Conservation (phyloP, 2,113 vertebrate species). For the Microtus ochrogaster region DNA sequence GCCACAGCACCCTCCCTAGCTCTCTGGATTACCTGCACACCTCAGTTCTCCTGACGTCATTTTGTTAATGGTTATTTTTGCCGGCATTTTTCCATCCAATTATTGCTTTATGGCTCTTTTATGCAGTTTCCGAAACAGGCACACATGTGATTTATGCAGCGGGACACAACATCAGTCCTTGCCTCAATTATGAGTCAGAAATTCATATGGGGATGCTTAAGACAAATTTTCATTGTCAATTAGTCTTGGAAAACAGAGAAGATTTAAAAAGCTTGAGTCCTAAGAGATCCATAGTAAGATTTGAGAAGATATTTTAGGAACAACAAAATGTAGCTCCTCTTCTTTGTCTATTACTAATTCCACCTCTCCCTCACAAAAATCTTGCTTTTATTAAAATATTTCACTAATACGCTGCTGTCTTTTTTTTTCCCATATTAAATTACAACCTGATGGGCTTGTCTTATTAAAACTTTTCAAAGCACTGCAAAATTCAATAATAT, state of each 20-base stretch:
- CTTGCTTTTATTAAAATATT: constrained; percentile 60
- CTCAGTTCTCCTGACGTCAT: constrained; percentile 41
- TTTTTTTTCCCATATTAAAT: constrained; percentile 56
- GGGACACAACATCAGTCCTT: constrained; percentile 48
- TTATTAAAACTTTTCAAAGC: constrained; percentile 75
- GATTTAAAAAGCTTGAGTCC: constrained; percentile 45
- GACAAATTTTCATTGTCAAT: constrained; percentile 66
- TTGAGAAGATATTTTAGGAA: constrained; percentile 45
- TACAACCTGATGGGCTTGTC: constrained; percentile 62
- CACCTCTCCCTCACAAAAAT: not conserved
- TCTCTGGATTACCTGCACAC: constrained; percentile 16
- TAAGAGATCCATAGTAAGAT: constrained; percentile 47
- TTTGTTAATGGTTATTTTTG: constrained; percentile 65
- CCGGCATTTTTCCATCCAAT: constrained; percentile 51
- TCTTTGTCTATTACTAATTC: constrained; percentile 45
- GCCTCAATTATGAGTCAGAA: constrained; percentile 64
- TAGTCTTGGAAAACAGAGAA: constrained; percentile 62
- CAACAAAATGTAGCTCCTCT: constrained; percentile 48
- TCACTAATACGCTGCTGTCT: constrained; percentile 55
- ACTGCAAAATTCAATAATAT: constrained; percentile 44
- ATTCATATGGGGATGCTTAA: constrained; percentile 67
- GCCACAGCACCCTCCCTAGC: not conserved
- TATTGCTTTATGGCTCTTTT: constrained; percentile 55
- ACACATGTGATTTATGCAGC: constrained; percentile 61
- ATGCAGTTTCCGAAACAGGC: constrained; percentile 62